phyloP scores from a whole-genome alignment of 1,140 invertebrate species.

The Diorhabda carinulata region DNA sequence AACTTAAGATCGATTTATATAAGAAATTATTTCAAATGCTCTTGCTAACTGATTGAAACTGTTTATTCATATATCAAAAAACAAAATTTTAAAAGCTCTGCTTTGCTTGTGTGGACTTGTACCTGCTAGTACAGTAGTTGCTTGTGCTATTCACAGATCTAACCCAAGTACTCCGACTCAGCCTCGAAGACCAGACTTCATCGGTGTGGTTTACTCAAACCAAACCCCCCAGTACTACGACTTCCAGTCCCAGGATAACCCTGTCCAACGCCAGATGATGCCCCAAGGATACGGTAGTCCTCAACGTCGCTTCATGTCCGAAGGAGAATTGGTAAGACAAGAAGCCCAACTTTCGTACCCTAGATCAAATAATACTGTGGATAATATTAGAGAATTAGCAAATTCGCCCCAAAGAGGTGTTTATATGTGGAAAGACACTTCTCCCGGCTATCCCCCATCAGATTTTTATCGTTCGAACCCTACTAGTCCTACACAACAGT shows the following conservation, averaged over 20 bases:
- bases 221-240: conserved; percentile 44
- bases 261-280: conserved; percentile 43
- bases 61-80: no score
- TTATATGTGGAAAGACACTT: conserved; percentile 80
- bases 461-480: conserved; percentile 61
- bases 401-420: conserved; percentile 78
- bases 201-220: conserved; percentile 59
- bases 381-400: conserved; percentile 71
- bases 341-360: conserved; percentile 54
- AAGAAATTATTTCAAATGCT: no score
- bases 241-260: conserved; percentile 44
- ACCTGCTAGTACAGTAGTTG: conserved; percentile 34
- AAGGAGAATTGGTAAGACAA: conserved; percentile 77
- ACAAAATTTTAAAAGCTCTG: background rate
- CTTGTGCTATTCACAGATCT: conserved; percentile 60
- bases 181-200: conserved; percentile 78
- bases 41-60: no score
- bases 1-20: no score
- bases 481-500: conserved; percentile 70
- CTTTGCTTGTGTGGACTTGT: conserved; percentile 17
- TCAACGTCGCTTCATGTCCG: conserved; percentile 78
- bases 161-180: conserved; percentile 86
- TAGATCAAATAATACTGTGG: conserved; percentile 59
- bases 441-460: conserved; percentile 47
- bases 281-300: conserved; percentile 58